Base-by-base conservation (phyloP, 2,113 vertebrate species). In the Saguinus midas region DNA sequence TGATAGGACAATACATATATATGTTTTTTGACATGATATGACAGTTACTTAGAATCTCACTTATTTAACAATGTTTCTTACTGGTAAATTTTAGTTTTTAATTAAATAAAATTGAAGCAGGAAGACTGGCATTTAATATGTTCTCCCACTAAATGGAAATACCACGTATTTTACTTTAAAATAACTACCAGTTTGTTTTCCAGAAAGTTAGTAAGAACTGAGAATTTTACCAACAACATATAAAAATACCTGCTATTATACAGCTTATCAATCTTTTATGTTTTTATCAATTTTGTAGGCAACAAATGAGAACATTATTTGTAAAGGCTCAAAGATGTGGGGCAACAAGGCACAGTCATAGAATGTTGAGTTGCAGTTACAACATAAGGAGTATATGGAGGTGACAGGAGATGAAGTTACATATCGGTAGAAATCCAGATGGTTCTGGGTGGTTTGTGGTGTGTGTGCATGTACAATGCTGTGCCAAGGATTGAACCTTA, bases 1-100 rank as follows among this genome's bases (percentile, higher is more conserved):
- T 95, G 91, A 96, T 94, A 20, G 58, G 73, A 76, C 91, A 87
- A 83, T 79, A 91, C 45, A 70, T 75, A n/a, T 73, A 66, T 95
- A 13, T 92, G 10, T 52, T 6, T 29, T 83, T 96, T 85, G 48
- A 61, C 23, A 3, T 4, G 57, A 27, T 68, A 21, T 68, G 48
- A 89, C 68, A 83, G 21, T 87, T 84, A 87, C 9, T 78, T 95
- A 94, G 35, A 87, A 37, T 85, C 52, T 92, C 8, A 78, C 13
- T 93, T 86, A 81, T 50, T 58, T 95, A 96, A 52, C 13, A 70
- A 10, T 68, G 40, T 37, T 92, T 84, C 58, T 92, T 94, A n/a
- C 35, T 35, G 66, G 23, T 79, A 50, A 95, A 52, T 40, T 95
- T 94, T 25, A 90, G 5, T 75, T 45, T 95, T 94, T 25, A 90